Base-by-base conservation (phyloP, 2,113 vertebrate species). In the Stomatorhinus ivindoensis region DNA sequence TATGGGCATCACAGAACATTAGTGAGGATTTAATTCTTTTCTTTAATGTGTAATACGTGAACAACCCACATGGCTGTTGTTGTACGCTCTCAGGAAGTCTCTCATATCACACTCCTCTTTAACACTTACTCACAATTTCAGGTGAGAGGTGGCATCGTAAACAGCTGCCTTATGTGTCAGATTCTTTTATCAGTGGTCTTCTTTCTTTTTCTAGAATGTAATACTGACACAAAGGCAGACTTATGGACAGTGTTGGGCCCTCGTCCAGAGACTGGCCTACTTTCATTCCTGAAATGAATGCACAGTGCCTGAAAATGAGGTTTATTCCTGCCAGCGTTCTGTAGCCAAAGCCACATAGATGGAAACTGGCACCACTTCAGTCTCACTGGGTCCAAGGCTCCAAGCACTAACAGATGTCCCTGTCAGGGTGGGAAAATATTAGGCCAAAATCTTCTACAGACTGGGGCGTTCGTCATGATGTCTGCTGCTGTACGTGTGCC, bases 321-420 rank as follows among this genome's bases (percentile, higher is more conserved):
- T 48, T 69, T 85, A 35, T 69, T 46, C 19, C 39, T 86, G 82
- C 89, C 89, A 89, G 42, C 27, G 35, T 69, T 86, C 44, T 44
- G 89, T 48, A 69, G 84, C 58, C 44, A 51, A 51, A 50, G 84
- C 61, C 58, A 50, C 55, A 53, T 73, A 53, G 58, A 76, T 69
- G 58, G 35, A 65, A 76, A 76, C 83, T 87, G 89, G 84, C 89
- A 53, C 21, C 46, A 24, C 31, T 55, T 48, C 85, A 73, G 85
- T 89, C 85, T 89, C 89, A 53, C 11, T 73, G 83, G 84, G 85
- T 87, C 42, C 61, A 89, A 51, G 84, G 89, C 89, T 89, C 85
- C 55, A 48, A 87, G 89, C 89, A 39, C 47, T 73, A 53, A 87
- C 89, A 89, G 89, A 89, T 89, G 89, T 89, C 89, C 83, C 89